Evolutionary conservation across 37 sponge, comb jelly and placozoan genomes (phyloP), one percentile per base, ranked within the genome.

Genomic region (Crambe crambe): DNA sequence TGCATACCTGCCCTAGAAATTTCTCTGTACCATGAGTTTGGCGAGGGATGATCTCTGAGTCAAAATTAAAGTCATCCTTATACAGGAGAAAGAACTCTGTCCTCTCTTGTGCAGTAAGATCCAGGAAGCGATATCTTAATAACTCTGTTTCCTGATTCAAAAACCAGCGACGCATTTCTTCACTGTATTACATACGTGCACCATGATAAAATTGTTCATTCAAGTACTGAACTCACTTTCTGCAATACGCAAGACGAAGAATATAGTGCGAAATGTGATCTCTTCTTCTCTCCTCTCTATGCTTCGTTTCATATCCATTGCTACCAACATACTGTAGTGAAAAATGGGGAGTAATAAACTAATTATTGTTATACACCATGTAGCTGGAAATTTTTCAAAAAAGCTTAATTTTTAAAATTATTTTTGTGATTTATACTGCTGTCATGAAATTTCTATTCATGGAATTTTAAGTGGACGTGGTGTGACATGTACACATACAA

Each of bases 251-350:
- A 32, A 97, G 85, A 36, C 98, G 76, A n/a, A 97, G 86, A 56
- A 97, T 92, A 80, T 86, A 97, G 70, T 97, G 98, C 2, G 98
- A 95, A 59, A 97, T 84, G 74, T 93, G 90, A 70, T 97, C 98
- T 31, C 75, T 92, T 38, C 89, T 78, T 35, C 84, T 66, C 57
- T 92, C 87, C 20, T 79, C 54, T 2, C 47, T 43, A 29, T 79
- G 85, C 61, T 61, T 58, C 34, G 23, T 22, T n/a, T 35, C 6
- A 20, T 51, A 30, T 26, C 79, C 56, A n/a, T 68, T 47, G 56
- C 10, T 56, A 68, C 34, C 68, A 65, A 68, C 79, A 30, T 2
- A 1, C 54, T 61, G 51, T n/a, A n/a, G n/a, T n/a, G n/a, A n/a
- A n/a, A n/a, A n/a, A n/a, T n/a, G n/a, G n/a, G n/a, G n/a, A n/a